Conservation (phyloP, 2,113 vertebrate genomes). For the Pluvianellus socialis region DNA sequence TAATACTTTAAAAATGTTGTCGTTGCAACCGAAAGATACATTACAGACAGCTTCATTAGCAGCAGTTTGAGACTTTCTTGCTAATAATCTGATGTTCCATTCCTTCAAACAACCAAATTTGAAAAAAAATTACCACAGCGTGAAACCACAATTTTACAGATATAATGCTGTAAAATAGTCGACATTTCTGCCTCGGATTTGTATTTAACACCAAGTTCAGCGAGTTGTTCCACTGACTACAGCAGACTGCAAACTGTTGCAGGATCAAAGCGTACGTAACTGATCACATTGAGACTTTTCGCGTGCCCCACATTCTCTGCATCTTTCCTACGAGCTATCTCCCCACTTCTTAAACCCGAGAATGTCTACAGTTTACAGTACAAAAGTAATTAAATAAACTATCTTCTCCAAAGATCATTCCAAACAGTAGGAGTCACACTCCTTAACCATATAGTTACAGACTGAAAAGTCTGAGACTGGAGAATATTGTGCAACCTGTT, state of each 20-base stretch:
- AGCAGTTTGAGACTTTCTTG: background rate
- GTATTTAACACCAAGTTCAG: background rate
- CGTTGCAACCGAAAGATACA: background rate
- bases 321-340: background rate
- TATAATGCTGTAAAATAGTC: background rate
- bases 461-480: background rate
- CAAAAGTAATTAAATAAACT: conserved; percentile 31
- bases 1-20: background rate
- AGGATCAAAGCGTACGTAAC: background rate
- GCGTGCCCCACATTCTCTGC: background rate
- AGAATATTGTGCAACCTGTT: conserved; percentile 37
- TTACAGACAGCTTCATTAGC: background rate
- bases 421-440: conserved; percentile 22
- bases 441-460: background rate
- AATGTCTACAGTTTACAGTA: conserved; percentile 5
- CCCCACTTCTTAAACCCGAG: background rate
- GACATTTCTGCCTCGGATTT: background rate
- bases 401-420: conserved; percentile 1
- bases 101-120: background rate
- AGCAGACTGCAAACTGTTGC: background rate
- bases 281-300: background rate
- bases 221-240: background rate
- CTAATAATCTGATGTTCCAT: background rate
- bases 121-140: background rate
- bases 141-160: background rate